Conservation (phyloP, 2,888 invertebrate species). For the Dastarcus helophoroides region DNA sequence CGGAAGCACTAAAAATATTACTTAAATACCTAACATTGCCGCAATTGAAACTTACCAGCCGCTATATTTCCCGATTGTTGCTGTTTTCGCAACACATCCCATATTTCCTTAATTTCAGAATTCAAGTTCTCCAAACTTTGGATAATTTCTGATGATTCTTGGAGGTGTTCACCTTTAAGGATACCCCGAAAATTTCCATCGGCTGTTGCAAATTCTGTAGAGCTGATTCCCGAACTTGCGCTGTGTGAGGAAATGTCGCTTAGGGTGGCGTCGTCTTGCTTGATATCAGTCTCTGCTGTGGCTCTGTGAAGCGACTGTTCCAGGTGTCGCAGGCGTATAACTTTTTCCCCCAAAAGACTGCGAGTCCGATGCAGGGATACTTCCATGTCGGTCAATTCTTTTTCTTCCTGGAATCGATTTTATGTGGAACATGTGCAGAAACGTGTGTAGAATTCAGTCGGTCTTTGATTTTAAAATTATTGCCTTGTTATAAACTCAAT, state of each 20-base stretch:
- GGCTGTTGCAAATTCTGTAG: slow-evolving; percentile 53
- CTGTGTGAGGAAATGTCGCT: slow-evolving; percentile 55
- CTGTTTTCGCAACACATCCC: slow-evolving; percentile 53
- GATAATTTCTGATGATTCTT: slow-evolving; percentile 57
- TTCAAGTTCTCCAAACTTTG: slow-evolving; percentile 59
- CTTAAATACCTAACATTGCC: too few species aligned
- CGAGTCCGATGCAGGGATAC: slow-evolving; percentile 72
- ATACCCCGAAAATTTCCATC: slow-evolving; percentile 33
- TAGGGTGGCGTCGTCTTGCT: slow-evolving; percentile 47
- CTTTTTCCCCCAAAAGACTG: slow-evolving; percentile 70
- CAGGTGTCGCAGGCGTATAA: slow-evolving; percentile 65
- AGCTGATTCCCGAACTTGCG: slow-evolving; percentile 51
- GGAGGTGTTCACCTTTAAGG: slow-evolving; percentile 38
- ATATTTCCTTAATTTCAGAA: slow-evolving; percentile 58
- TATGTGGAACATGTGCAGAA: too few species aligned
- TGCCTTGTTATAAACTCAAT: too few species aligned
- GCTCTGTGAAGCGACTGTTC: slow-evolving; percentile 64
- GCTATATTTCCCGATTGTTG: slow-evolving; percentile 40
- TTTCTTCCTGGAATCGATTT: too few species aligned
- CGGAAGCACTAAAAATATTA: slow-evolving; percentile 31
- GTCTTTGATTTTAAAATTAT: too few species aligned
- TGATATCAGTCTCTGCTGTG: slow-evolving; percentile 33
- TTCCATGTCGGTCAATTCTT: slow-evolving; percentile 73
- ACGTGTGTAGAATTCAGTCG: too few species aligned
- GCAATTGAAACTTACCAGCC: slow-evolving; percentile 28